These are phyloP conservation scores for Allolobophora icterica DNA, from an alignment of 2,888 invertebrate species.

Conservation along the genomic window DNA sequence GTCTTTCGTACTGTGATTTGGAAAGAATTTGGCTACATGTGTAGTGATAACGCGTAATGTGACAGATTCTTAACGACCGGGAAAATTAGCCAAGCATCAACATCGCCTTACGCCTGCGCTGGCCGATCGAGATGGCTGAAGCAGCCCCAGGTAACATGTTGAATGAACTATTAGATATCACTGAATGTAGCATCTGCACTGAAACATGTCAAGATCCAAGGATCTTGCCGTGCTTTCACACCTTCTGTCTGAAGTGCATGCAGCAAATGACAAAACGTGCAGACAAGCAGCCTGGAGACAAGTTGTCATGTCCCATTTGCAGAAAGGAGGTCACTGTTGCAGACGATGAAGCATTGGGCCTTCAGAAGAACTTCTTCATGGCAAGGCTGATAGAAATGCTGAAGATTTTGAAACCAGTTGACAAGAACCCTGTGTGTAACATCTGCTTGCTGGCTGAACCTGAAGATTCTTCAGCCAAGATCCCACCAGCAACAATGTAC, in stretches of 20 bases:
- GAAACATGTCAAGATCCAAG: background rate
- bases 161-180: background rate
- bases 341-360: background rate
- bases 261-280: background rate
- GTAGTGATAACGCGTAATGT: no score
- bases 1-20: no score
- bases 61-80: no score
- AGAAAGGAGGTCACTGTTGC: background rate
- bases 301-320: background rate
- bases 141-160: background rate
- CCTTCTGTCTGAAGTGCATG: slow-evolving; percentile 20
- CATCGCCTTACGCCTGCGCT: background rate
- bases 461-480: background rate
- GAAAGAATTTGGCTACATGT: no score
- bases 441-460: background rate
- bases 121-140: background rate
- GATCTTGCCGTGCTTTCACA: slow-evolving; percentile 10
- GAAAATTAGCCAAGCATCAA: background rate
- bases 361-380: slow-evolving; percentile 27
- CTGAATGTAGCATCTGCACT: slow-evolving; percentile 15
- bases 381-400: background rate
- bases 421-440: background rate
- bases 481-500: background rate
- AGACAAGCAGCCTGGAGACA: background rate
- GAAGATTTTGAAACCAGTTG: background rate